A percentile compares a stretch with the other conserved stretches of the same genome.
Conservation (phyloP, 2,888 invertebrate species). For the Lacanobia wlatinum region DNA sequence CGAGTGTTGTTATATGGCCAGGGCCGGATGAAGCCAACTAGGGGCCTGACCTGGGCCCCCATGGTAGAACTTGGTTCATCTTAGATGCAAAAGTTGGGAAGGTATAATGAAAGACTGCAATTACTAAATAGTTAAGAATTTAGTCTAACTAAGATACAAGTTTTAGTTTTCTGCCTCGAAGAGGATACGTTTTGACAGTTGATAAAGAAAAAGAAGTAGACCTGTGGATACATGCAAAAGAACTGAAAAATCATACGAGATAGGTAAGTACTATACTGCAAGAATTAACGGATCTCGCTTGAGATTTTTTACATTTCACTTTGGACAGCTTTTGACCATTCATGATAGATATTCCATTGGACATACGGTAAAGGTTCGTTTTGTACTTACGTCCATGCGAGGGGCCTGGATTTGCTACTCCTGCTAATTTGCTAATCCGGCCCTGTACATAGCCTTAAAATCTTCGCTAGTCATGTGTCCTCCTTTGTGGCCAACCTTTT, state of each 20-base stretch:
- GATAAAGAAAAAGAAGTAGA: background rate
- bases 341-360: background rate
- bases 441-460: slow-evolving; percentile 26
- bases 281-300: no score
- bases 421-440: background rate
- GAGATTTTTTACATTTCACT: no score
- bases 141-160: background rate
- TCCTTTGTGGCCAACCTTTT: slow-evolving; percentile 32
- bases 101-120: no score
- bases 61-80: background rate
- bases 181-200: no score
- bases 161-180: background rate
- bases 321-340: background rate
- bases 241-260: background rate
- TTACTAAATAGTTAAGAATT: background rate
- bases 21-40: background rate
- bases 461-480: slow-evolving; percentile 26
- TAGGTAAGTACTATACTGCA: no score
- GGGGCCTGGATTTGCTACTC: background rate
- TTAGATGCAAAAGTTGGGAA: no score
- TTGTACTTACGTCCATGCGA: no score
- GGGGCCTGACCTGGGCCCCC: background rate
- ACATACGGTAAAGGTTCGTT: background rate
- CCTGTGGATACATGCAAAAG: background rate
- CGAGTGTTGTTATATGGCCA: slow-evolving; percentile 30